Evolutionary conservation across 2,888 invertebrate genomes (phyloP), one percentile per base, ranked within the genome.

Genomic region (Xestobium rufovillosum): DNA sequence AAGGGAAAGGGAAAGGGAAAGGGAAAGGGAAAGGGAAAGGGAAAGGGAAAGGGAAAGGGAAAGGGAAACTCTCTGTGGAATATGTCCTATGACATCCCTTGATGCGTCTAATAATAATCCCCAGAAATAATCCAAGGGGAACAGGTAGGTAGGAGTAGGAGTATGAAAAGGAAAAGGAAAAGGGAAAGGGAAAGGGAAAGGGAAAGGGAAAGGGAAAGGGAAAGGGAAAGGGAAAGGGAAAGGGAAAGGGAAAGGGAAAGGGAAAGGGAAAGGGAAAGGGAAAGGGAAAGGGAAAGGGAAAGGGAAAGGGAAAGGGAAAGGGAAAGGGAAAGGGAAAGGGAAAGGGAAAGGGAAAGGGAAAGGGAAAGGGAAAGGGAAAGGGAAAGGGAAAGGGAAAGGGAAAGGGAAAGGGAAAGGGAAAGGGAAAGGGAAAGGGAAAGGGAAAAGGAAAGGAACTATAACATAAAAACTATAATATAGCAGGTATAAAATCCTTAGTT

Each of bases 1-100:
- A 23, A 23, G n/a, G 23, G n/a, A n/a, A 23, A 23, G 23, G n/a
- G 23, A n/a, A 23, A 23, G 23, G n/a, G 23, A n/a, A 23, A 23
- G 23, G n/a, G 23, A n/a, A 23, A 23, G 23, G n/a, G 23, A n/a
- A 23, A 23, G 23, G n/a, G 23, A n/a, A 23, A 23, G 23, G n/a
- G 23, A n/a, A 23, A 23, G 23, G n/a, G 23, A n/a, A 23, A 23
- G 23, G n/a, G 23, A n/a, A 23, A 23, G 23, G n/a, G 23, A n/a
- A 23, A 23, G 23, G n/a, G 23, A n/a, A 23, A 23, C 8, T 8
- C 8, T 8, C 8, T 8, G 23, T 8, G 23, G 23, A 23, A 23
- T 8, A 23, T 8, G 23, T n/a, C n/a, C n/a, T n/a, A n/a, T n/a
- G n/a, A n/a, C n/a, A n/a, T n/a, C n/a, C n/a, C n/a, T n/a, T n/a